Evolutionary conservation across 2,113 vertebrate species (phyloP).

Genomic region (Ailurus styani): DNA sequence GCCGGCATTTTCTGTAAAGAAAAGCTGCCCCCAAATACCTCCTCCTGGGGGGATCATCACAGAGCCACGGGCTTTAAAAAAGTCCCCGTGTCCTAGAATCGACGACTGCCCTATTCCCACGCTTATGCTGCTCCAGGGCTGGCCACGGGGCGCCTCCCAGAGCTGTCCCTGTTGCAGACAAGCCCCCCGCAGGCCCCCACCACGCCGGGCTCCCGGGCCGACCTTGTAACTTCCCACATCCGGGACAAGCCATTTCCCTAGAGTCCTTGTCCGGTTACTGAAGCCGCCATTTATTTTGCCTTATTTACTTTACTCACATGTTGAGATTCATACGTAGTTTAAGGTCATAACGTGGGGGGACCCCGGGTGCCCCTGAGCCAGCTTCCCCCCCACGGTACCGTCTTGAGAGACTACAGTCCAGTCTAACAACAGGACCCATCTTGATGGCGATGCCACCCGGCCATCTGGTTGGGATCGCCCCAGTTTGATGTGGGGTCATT

Average conservation of each 20-base stretch:
- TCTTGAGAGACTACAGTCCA: fast-evolving
- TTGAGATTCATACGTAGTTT: background rate
- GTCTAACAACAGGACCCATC: fast-evolving
- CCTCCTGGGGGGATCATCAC: background rate
- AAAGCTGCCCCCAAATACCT: no score
- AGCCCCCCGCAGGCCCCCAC: fast-evolving
- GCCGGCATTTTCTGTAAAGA: background rate
- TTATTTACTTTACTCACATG: background rate
- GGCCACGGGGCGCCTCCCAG: fast-evolving
- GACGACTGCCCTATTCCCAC: fast-evolving
- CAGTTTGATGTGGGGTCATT: fast-evolving
- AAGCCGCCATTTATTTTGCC: background rate
- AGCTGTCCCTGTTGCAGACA: fast-evolving
- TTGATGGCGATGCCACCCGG: fast-evolving
- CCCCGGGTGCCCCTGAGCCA: fast-evolving
- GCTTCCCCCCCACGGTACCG: background rate
- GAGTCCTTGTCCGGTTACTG: background rate
- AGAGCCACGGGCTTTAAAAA: background rate
- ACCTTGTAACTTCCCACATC: background rate
- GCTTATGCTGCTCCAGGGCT: fast-evolving
- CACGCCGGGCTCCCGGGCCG: fast-evolving
- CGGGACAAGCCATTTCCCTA: background rate
- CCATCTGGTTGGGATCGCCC: fast-evolving
- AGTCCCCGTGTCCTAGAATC: fast-evolving
- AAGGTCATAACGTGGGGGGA: background rate